Percentiles rank a stretch among this genome's conserved stretches.
Evolutionary conservation across 2,888 invertebrate species (phyloP).

Genomic region (Philereme transversata): DNA sequence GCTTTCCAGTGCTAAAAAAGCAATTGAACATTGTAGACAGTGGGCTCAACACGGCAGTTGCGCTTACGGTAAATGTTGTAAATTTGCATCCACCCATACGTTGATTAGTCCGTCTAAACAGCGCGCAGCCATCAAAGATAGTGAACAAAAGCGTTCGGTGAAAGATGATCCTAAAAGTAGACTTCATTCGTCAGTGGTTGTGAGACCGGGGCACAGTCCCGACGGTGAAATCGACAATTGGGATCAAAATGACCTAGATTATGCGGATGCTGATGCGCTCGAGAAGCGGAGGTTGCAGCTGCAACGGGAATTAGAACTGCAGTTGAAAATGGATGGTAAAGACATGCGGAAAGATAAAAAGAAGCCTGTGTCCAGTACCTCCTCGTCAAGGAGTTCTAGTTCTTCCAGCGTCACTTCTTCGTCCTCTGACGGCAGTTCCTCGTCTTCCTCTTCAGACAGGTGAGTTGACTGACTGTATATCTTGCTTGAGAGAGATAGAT

Average conservation of each 20-base stretch:
- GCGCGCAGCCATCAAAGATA: constrained; percentile 87
- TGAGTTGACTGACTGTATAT: constrained; percentile 36
- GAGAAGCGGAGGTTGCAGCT: constrained; percentile 90
- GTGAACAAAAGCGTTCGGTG: constrained; percentile 75
- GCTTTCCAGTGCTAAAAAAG: constrained; percentile 77
- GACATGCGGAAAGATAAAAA: constrained; percentile 88
- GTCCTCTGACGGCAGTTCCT: constrained; percentile 86
- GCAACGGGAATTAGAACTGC: constrained; percentile 90
- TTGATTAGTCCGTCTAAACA: constrained; percentile 90
- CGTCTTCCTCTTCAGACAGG: constrained; percentile 85
- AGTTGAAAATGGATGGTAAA: constrained; percentile 89
- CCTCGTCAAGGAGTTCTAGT: constrained; percentile 87
- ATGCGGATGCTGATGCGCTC: constrained; percentile 91
- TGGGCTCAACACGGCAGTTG: constrained; percentile 91
- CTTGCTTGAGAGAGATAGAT: no score
- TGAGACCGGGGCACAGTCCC: constrained; percentile 83
- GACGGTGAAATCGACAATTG: constrained; percentile 89
- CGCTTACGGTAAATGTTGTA: constrained; percentile 90
- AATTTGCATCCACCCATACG: constrained; percentile 89
- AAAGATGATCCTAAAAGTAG: constrained; percentile 87
- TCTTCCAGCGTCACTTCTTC: constrained; percentile 86
- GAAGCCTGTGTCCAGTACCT: constrained; percentile 87
- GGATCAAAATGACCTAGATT: constrained; percentile 91
- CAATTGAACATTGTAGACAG: constrained; percentile 89
- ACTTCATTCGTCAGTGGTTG: constrained; percentile 86